phyloP scores from a whole-genome alignment of 2,113 vertebrate genomes.

The Melanerpes formicivorus region DNA sequence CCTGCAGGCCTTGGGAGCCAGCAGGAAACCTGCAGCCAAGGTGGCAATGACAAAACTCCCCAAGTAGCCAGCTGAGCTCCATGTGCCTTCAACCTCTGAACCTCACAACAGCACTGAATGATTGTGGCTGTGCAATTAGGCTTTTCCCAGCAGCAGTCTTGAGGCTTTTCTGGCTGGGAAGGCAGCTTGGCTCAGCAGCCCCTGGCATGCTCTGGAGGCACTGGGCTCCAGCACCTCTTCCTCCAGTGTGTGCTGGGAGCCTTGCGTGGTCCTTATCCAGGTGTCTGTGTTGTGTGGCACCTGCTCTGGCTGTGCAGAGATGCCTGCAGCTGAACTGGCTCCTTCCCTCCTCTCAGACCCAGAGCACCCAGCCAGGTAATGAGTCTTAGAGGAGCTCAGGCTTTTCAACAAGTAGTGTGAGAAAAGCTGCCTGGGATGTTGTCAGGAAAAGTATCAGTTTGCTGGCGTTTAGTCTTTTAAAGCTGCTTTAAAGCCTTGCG shows the following conservation, averaged over 20 bases:
- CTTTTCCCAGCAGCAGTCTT: accelerated
- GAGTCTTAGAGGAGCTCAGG: neutral
- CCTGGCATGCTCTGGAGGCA: accelerated
- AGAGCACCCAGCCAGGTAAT: neutral
- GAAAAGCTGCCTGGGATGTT: neutral
- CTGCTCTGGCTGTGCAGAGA: neutral
- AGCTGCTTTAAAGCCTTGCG: neutral
- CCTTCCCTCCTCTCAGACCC: neutral
- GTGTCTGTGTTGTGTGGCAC: no score
- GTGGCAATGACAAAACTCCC: neutral
- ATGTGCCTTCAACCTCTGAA: neutral
- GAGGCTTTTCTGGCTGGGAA: neutral
- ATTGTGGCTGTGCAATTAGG: accelerated
- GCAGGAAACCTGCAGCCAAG: neutral
- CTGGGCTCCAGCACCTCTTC: accelerated
- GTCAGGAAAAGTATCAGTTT: neutral
- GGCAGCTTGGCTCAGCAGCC: neutral
- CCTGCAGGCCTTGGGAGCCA: neutral
- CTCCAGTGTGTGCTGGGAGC: accelerated
- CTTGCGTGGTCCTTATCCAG: accelerated
- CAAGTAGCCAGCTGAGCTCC: neutral
- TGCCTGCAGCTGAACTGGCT: neutral
- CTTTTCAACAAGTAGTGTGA: neutral
- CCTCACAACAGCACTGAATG: accelerated
- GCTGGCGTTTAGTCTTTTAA: neutral